Conservation (phyloP, 2,113 vertebrate genomes). For the Sebastes schlegelii region DNA sequence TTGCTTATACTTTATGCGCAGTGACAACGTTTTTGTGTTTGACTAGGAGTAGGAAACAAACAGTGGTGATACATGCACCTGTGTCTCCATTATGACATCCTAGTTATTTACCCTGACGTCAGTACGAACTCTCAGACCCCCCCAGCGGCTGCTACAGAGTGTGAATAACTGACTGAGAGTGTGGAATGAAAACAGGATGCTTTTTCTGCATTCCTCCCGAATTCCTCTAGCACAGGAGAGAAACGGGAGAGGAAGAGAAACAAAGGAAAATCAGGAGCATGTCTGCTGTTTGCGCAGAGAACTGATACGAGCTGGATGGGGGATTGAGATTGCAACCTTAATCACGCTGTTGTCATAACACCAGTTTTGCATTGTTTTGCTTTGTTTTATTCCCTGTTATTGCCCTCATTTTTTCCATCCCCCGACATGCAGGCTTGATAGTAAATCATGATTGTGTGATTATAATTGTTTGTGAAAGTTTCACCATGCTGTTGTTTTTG, state of each 20-base stretch:
- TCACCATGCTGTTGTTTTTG: background rate
- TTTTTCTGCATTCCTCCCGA: constrained; percentile 84
- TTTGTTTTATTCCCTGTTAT: constrained; percentile 53
- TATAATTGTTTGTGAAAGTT: constrained; percentile 16
- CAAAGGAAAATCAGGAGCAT: constrained; percentile 74
- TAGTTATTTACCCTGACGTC: constrained; percentile 56
- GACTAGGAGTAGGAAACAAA: background rate
- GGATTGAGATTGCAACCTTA: constrained; percentile 81
- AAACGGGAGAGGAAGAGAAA: constrained; percentile 71
- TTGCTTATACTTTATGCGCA: background rate
- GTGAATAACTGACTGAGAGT: constrained; percentile 74
- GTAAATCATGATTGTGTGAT: constrained; percentile 33
- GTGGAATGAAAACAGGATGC: constrained; percentile 89
- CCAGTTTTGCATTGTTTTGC: constrained; percentile 47
- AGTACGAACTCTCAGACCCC: constrained; percentile 17
- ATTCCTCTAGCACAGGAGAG: constrained; percentile 78
- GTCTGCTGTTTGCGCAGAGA: constrained; percentile 56
- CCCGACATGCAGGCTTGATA: constrained; percentile 12
- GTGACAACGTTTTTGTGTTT: background rate
- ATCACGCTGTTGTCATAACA: constrained; percentile 82
- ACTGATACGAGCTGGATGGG: constrained; percentile 79
- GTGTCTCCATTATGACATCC: constrained; percentile 35
- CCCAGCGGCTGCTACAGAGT: constrained; percentile 1
- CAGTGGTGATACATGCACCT: constrained; percentile 21
- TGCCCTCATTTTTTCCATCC: background rate